These are phyloP conservation scores for Falco columbarius DNA, from an alignment of 2,797 vertebrate species.

Conservation along the genomic window DNA sequence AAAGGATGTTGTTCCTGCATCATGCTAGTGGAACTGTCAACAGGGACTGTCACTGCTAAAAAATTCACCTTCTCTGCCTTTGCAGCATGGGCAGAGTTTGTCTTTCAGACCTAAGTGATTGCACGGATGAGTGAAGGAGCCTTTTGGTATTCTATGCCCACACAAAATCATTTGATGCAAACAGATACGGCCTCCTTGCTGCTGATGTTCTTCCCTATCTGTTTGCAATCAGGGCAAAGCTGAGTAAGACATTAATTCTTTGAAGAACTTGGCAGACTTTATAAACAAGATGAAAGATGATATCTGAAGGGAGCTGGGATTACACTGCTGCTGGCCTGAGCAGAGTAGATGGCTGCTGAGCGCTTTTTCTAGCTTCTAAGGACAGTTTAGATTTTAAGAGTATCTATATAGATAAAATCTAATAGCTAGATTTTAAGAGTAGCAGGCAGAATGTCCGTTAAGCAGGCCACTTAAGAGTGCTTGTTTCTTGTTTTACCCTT, in stretches of 20 bases:
- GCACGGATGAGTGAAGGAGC: neutral
- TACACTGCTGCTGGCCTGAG: neutral
- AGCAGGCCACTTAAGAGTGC: neutral
- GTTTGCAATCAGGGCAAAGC: slow-evolving; percentile 8
- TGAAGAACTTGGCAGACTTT: neutral
- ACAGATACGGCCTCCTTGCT: neutral
- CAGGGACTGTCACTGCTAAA: neutral
- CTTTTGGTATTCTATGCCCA: slow-evolving; percentile 8
- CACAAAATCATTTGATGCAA: neutral
- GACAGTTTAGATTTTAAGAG: neutral
- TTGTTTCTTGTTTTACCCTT: neutral
- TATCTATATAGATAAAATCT: neutral
- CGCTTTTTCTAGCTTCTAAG: neutral
- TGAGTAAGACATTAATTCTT: slow-evolving; percentile 3
- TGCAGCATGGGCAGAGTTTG: neutral
- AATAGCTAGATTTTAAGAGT: neutral
- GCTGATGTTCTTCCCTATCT: neutral
- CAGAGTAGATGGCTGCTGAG: neutral
- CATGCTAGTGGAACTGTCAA: fast-evolving
- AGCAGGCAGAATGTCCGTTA: neutral
- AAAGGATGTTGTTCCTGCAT: neutral
- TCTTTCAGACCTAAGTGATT: neutral
- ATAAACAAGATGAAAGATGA: slow-evolving; percentile 36
- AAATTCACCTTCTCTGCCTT: neutral
- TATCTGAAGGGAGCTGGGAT: neutral